These are phyloP conservation scores for Hyperoodon ampullatus DNA, from an alignment of 2,113 vertebrate species.

Conservation along the genomic window DNA sequence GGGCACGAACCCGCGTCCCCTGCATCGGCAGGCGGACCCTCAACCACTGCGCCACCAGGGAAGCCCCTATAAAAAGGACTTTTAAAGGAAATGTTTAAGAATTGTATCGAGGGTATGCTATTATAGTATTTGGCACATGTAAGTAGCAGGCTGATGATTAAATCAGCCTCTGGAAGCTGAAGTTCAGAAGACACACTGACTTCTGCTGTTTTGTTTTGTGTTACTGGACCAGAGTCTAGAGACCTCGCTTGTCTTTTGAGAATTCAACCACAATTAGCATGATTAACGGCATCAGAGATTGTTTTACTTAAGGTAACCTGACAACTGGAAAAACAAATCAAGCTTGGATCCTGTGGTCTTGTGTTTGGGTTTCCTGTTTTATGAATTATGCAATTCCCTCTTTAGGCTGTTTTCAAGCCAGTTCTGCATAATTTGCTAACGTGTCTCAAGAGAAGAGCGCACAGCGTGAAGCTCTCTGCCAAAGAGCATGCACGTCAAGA, in stretches of 20 bases:
- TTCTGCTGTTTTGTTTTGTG: background rate
- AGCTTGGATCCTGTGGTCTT: background rate
- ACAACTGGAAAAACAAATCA: background rate
- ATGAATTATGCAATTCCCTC: background rate
- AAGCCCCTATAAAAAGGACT: background rate
- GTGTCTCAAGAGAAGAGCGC: background rate
- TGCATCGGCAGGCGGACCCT: too few relatives aligned
- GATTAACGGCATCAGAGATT: background rate
- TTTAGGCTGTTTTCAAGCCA: background rate
- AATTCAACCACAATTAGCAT: background rate
- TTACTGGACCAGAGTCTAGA: fast-evolving
- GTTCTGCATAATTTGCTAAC: background rate
- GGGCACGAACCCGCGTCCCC: too few relatives aligned
- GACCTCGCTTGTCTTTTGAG: background rate
- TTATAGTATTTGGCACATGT: background rate
- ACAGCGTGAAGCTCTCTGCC: background rate
- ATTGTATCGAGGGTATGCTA: background rate
- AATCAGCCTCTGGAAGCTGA: too few relatives aligned
- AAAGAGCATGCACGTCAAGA: fast-evolving
- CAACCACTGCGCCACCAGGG: too few relatives aligned
- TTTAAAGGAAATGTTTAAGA: background rate
- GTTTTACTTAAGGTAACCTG: background rate
- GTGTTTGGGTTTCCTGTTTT: background rate
- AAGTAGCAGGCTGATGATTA: too few relatives aligned
- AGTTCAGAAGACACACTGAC: fast-evolving